Conservation (phyloP, 2,113 vertebrate genomes). For the Nyctereutes procyonoides region DNA sequence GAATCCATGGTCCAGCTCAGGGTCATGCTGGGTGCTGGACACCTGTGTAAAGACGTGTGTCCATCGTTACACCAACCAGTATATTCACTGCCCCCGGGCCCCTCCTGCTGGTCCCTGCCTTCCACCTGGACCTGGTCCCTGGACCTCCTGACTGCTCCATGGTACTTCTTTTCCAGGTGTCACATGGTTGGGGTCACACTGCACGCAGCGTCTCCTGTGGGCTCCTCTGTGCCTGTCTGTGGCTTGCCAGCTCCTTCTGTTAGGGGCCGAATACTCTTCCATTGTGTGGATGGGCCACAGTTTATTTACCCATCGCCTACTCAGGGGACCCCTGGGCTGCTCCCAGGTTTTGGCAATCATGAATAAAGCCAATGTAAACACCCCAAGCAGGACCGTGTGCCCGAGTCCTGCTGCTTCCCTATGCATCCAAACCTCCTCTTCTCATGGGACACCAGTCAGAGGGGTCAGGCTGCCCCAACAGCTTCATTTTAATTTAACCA, state of each 20-base stretch:
- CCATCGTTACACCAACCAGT: fast-evolving
- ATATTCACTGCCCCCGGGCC: background rate
- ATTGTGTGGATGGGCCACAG: fast-evolving
- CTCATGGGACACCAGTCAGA: too few relatives aligned
- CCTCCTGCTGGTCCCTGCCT: background rate
- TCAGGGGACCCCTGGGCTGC: background rate
- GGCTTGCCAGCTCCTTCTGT: background rate
- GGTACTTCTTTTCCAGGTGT: background rate
- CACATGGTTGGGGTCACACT: background rate
- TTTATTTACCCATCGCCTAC: background rate
- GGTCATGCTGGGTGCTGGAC: background rate
- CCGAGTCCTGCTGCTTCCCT: background rate
- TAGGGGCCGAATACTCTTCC: background rate
- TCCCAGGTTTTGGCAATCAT: fast-evolving
- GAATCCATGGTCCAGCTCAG: background rate
- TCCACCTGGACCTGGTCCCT: background rate
- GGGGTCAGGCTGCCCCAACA: too few relatives aligned
- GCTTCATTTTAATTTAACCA: too few relatives aligned
- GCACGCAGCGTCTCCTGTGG: fast-evolving
- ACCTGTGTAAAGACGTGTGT: fast-evolving
- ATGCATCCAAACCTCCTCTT: background rate
- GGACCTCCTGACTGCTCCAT: too few relatives aligned
- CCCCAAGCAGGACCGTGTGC: background rate
- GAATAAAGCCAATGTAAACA: background rate
- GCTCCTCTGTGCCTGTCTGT: background rate